Evolutionary conservation across 2,113 vertebrate species (phyloP).

Genomic region (Micromys minutus): DNA sequence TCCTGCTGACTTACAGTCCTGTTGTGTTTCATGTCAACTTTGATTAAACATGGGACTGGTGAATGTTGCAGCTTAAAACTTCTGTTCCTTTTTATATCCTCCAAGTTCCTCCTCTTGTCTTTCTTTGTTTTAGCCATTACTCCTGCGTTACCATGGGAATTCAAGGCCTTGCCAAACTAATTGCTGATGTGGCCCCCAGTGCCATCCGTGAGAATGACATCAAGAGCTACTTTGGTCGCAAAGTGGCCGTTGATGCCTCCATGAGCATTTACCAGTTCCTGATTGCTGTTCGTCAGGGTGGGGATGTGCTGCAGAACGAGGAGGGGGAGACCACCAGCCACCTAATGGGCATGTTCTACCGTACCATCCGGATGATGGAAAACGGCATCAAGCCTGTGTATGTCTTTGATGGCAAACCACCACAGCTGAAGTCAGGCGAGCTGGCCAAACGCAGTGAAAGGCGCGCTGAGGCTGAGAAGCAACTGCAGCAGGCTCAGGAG

Average conservation of each 20-base stretch:
- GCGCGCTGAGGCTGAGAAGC: slow-evolving; percentile 94
- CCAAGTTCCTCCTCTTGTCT: neutral
- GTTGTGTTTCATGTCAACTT: neutral
- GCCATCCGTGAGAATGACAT: slow-evolving; percentile 97
- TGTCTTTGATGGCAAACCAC: slow-evolving; percentile 96
- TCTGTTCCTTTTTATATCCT: neutral
- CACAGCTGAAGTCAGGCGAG: slow-evolving; percentile 94
- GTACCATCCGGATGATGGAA: slow-evolving; percentile 97
- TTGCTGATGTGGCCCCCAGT: slow-evolving; percentile 93
- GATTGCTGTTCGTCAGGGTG: slow-evolving; percentile 96
- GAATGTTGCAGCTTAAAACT: neutral
- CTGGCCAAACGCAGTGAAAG: slow-evolving; percentile 94
- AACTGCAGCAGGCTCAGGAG: slow-evolving; percentile 93
- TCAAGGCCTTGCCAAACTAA: slow-evolving; percentile 96
- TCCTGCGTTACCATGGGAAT: slow-evolving; percentile 91
- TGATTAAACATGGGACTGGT: neutral
- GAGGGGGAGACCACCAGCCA: slow-evolving; percentile 98
- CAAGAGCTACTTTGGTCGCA: slow-evolving; percentile 96
- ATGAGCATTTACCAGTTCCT: slow-evolving; percentile 99
- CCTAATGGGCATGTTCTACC: slow-evolving; percentile 99
- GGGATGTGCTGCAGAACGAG: slow-evolving; percentile 94
- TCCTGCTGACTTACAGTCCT: neutral
- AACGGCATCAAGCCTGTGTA: slow-evolving; percentile 96
- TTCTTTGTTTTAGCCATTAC: neutral
- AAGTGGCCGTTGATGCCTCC: slow-evolving; percentile 97